Base-by-base conservation (phyloP, 2,888 invertebrate species). In the Diadegma fenestrale region DNA sequence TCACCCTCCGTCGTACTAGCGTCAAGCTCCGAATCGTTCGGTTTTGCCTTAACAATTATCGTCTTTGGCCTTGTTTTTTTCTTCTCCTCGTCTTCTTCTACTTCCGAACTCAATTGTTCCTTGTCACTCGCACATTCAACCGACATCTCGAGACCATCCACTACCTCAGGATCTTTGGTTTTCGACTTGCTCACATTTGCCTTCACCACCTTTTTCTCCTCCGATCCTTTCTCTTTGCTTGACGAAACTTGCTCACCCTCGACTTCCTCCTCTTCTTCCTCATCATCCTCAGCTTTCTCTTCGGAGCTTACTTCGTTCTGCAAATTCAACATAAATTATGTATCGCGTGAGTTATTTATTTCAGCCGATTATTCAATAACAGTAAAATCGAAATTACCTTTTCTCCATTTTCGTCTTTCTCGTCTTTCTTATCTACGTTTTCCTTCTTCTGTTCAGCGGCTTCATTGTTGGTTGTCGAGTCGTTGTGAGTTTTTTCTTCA, bases 91-190 rank as follows among this genome's bases (percentile, higher is more conserved):
- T 89, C 87, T 4, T 90, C 86, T 33, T 87, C 90, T 7, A 90
- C 92, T 0, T 91, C 90, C 68, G 88, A 89, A 71, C 88, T 90
- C 0, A 90, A 90, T 4, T 88, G 90, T 51, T 92, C 92, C 77
- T 93, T 91, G 41, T 94, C 93, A 80, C 93, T 93, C 0, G 93
- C 93, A 81, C 92, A 92, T 86, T 93, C 93, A 8, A 93, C 93
- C 1, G 91, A 91, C 81, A 94, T 90, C 75, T 93, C 93, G 45
- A 93, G 86, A 19, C 92, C 92, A 77, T 92, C 91, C 4, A 93
- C 91, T 5, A 93, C 89, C 86, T 92, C 92, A 7, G 91, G 83
- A 69, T 90, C 89, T 68, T 88, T 86, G 68, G 82, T 87, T 51
- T 76, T 83, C 19, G 87, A 87, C 77, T 85, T 86, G 68, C 79